Conservation (phyloP, 2,888 invertebrate genomes). For the Ectemnius lituratus region DNA sequence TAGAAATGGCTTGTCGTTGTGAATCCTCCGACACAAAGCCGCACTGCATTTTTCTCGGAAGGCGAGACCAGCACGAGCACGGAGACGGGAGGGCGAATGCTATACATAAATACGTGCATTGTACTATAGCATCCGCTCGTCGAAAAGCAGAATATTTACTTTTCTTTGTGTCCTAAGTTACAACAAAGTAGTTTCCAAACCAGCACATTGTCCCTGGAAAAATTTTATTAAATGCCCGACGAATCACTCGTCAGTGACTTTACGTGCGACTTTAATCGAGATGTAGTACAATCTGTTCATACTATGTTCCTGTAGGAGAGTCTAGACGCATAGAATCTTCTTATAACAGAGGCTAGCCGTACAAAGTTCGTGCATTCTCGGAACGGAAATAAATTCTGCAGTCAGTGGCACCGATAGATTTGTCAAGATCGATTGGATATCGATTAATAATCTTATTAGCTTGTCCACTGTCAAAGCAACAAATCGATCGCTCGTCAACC, state of each 20-base stretch:
- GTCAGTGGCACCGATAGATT: no score
- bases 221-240: background rate
- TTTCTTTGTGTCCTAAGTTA: background rate
- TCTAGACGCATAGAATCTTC: no score
- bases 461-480: slow-evolving; percentile 2
- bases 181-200: background rate
- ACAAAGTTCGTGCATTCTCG: no score
- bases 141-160: background rate
- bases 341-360: no score
- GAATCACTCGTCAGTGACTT: background rate
- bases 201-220: background rate
- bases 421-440: no score
- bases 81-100: background rate
- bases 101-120: no score
- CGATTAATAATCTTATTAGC: no score
- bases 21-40: slow-evolving; percentile 35
- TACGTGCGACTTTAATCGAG: no score
- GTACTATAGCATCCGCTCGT: background rate
- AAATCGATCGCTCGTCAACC: background rate
- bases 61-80: slow-evolving; percentile 24
- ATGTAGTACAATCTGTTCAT: no score
- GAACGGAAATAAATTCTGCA: no score
- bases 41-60: slow-evolving; percentile 32
- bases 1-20: slow-evolving; percentile 42
- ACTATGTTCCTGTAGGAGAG: no score